Evolutionary conservation across 1,140 invertebrate species (phyloP).

Genomic region (Chymomyza costata): DNA sequence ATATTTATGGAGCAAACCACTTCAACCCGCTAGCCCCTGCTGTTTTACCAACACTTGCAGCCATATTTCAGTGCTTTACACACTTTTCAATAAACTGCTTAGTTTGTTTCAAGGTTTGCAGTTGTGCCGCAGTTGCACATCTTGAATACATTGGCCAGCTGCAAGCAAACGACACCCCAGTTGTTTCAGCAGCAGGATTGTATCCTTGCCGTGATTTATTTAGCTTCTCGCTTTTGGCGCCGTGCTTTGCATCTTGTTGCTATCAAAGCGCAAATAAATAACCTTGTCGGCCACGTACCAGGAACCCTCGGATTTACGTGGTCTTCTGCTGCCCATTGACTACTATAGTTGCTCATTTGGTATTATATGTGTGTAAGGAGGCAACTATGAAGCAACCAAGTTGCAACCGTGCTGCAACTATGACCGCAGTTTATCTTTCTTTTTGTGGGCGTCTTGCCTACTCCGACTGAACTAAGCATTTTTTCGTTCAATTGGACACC

Average conservation of each 20-base stretch:
- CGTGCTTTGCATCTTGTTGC: constrained; percentile 63
- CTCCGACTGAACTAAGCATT: too few species aligned
- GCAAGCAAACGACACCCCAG: not conserved
- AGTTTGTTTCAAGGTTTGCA: constrained; percentile 23
- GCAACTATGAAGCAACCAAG: too few species aligned
- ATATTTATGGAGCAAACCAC: constrained; percentile 24
- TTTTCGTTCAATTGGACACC: too few species aligned
- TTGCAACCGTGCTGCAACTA: too few species aligned
- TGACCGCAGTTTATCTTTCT: too few species aligned
- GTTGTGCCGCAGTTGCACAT: too few species aligned
- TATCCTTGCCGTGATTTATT: not conserved
- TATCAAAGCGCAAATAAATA: constrained; percentile 73
- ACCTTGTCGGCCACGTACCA: constrained; percentile 14
- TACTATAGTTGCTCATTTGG: too few species aligned
- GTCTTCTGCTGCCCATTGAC: too few species aligned
- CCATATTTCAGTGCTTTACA: too few species aligned
- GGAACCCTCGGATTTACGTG: not conserved
- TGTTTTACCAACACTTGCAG: too few species aligned
- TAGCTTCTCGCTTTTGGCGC: not conserved
- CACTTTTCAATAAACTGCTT: constrained; percentile 70
- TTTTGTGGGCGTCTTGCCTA: too few species aligned
- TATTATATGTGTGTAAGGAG: too few species aligned
- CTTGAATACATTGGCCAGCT: not conserved
- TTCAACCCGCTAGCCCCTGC: not conserved
- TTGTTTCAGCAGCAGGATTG: not conserved